Conservation (phyloP, 2,797 vertebrate genomes). For the Chaenodraco wilsoni region DNA sequence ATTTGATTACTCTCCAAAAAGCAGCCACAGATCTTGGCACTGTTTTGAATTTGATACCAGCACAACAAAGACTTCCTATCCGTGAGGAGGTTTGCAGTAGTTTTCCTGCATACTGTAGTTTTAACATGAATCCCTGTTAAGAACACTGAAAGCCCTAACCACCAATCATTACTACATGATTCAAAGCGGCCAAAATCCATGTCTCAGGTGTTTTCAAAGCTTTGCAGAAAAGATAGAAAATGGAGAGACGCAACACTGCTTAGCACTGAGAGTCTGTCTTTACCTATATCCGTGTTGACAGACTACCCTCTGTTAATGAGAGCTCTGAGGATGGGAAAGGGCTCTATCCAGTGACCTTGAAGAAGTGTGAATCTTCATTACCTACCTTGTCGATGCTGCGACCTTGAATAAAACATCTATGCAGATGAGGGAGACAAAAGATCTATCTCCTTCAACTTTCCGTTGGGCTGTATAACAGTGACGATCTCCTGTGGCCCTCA, state of each 20-base stretch:
- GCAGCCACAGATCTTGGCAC: constrained; percentile 5
- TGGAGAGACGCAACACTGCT: constrained; percentile 18
- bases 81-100: constrained; percentile 16
- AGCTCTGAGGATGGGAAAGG: constrained; percentile 50
- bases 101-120: constrained; percentile 20
- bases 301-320: constrained; percentile 46
- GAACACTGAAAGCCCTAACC: constrained; percentile 32
- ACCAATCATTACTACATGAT: constrained; percentile 23
- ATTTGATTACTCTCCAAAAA: constrained; percentile 23
- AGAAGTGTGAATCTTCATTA: constrained; percentile 77
- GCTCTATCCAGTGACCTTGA: constrained; percentile 67
- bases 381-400: constrained; percentile 64
- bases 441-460: constrained; percentile 55
- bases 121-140: constrained; percentile 32
- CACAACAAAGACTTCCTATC: constrained; percentile 23
- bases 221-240: constrained; percentile 18
- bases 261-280: constrained; percentile 24
- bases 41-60: constrained; percentile 16
- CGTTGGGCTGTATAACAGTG: constrained; percentile 21
- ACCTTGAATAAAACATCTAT: constrained; percentile 80
- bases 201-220: constrained; percentile 51
- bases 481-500: constrained; percentile 18
- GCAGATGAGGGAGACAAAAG: constrained; percentile 64
- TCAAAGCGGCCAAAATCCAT: constrained; percentile 33
- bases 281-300: constrained; percentile 33